Percentiles rank a stretch among this genome's conserved stretches.
Conservation (phyloP, 2,113 vertebrate species). For the Apistogramma diplotaenia region DNA sequence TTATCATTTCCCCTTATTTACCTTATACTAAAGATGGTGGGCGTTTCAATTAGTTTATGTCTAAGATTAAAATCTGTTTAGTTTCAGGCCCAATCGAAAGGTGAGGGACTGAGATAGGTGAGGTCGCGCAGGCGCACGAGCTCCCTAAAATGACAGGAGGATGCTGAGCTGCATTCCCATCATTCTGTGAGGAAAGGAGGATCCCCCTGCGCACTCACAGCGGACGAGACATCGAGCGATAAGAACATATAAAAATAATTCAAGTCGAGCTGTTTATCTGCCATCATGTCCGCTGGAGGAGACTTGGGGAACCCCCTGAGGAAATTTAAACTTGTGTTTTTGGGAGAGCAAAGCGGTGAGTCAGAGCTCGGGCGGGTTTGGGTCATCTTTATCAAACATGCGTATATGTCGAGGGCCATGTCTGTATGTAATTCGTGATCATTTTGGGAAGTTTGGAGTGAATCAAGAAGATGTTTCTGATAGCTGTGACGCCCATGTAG, state of each 20-base stretch:
- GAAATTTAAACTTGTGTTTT: conserved; percentile 96
- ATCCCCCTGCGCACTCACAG: conserved; percentile 62
- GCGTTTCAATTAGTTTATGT: not conserved
- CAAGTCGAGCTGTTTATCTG: conserved; percentile 54
- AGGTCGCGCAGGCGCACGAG: conserved; percentile 78
- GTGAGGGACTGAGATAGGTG: conserved; percentile 68
- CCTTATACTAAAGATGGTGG: not conserved
- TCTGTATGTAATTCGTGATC: conserved; percentile 30
- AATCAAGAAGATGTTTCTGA: not conserved
- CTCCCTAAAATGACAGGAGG: conserved; percentile 65
- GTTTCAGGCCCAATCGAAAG: conserved; percentile 23
- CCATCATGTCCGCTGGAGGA: conserved; percentile 88
- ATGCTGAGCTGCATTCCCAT: conserved; percentile 78
- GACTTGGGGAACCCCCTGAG: conserved; percentile 93
- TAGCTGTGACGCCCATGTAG: conserved; percentile 19
- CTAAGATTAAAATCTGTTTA: not conserved
- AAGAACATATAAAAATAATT: conserved; percentile 43
- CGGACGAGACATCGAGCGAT: conserved; percentile 50
- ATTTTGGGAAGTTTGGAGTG: conserved; percentile 10
- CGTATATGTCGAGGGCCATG: conserved; percentile 44
- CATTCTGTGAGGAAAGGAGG: conserved; percentile 71
- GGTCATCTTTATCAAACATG: conserved; percentile 40
- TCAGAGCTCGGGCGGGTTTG: conserved; percentile 49
- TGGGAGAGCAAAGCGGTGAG: conserved; percentile 95
- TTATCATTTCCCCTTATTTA: not conserved